Base-by-base conservation (phyloP, 2,888 invertebrate species). In the Archips xylosteana region DNA sequence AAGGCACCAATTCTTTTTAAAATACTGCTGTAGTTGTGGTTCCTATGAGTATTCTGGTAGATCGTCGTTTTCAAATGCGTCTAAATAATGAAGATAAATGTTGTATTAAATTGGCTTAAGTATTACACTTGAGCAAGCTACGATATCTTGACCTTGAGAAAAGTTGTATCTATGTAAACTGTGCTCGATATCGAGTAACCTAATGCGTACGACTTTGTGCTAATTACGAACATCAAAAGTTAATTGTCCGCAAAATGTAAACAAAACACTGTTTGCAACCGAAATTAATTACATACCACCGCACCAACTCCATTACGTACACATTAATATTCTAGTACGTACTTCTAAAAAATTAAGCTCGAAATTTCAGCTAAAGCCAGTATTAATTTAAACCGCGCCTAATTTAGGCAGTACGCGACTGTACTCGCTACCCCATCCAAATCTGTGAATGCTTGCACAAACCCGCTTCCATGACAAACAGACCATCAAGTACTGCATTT, bases 391-490 rank as follows among this genome's bases (percentile, higher is more conserved):
- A 51, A 47, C 49, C 36, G 36, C 51, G 15, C 57, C 57, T 57
- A 57, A 57, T 57, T 57, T 57, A 32, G 12, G 57, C 12, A 60
- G 80, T 70, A 6, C 78, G 2, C 84, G 85, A 85, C 87, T 84
- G 89, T 94, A 91, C 91, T 70, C 79, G 81, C 87, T 90, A 92
- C 94, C 94, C 94, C 88, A 92, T 90, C 92, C 86, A 93, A 94
- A 94, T 94, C 94, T 92, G 92, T 94, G 94, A 94, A 94, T 94
- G 94, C 94, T 94, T 94, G 93, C 94, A 86, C 94, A 94, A 94
- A 94, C 94, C 92, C 94, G 94, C 94, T 94, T 94, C 92, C 93
- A 93, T 93, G 93, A 91, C 89, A 92, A 92, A 92, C 91, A 91
- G 86, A 88, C 87, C 85, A 88, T 90, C 84, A 91, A 92, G 90